Conservation (phyloP, 2,888 invertebrate genomes). For the Himalopsyche tibetana region DNA sequence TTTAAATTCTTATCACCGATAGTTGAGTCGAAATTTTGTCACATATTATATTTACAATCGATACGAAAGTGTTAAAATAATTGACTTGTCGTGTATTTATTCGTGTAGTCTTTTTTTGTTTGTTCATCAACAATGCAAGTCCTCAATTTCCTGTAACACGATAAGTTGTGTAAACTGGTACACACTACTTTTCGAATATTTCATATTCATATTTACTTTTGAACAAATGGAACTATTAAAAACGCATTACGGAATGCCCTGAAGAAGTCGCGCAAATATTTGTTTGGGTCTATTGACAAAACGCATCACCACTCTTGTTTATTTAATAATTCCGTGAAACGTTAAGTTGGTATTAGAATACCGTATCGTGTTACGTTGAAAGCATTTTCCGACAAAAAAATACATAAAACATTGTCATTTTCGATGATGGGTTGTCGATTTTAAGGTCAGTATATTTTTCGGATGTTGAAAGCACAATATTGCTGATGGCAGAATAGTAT, state of each 20-base stretch:
- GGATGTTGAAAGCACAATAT: too few species aligned
- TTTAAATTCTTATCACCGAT: too few species aligned
- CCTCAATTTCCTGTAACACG: constrained; percentile 15
- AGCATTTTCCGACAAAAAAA: constrained; percentile 6
- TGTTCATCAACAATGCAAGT: not conserved
- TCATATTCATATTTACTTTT: constrained; percentile 51
- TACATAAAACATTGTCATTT: not conserved
- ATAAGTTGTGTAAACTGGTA: constrained; percentile 26
- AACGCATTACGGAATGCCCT: constrained; percentile 56
- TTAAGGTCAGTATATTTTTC: too few species aligned
- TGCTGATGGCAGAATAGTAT: too few species aligned
- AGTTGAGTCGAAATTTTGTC: too few species aligned
- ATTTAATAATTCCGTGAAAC: constrained; percentile 49
- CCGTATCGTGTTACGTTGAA: constrained; percentile 48
- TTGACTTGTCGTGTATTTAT: not conserved
- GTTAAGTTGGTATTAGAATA: constrained; percentile 48
- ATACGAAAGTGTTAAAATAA: not conserved
- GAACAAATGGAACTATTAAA: constrained; percentile 53
- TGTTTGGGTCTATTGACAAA: constrained; percentile 52
- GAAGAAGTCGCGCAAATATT: constrained; percentile 54
- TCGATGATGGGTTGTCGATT: not conserved
- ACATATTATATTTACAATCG: too few species aligned
- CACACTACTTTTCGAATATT: constrained; percentile 5
- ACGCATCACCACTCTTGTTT: constrained; percentile 55
- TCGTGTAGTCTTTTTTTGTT: not conserved